A percentile compares a stretch with the other conserved stretches of the same genome.
Evolutionary conservation across 2,888 invertebrate species (phyloP).

Genomic region (Bibio marci): DNA sequence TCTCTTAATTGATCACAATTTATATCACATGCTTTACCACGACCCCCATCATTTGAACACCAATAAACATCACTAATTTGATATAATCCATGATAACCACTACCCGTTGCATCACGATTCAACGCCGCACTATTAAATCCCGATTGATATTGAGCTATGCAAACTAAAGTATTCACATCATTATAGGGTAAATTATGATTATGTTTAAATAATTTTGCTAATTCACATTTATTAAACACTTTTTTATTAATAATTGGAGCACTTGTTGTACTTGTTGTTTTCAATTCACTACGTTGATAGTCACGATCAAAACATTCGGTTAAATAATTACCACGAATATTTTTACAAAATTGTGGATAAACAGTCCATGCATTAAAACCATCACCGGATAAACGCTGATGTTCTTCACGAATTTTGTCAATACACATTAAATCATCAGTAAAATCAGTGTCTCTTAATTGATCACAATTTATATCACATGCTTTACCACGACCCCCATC

Average conservation of each 20-base stretch:
- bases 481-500: conserved; percentile 35
- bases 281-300: background rate
- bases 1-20: conserved; percentile 43
- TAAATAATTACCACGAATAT: conserved; percentile 17
- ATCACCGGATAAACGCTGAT: conserved; percentile 46
- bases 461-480: conserved; percentile 42
- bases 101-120: conserved; percentile 31
- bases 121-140: conserved; percentile 47
- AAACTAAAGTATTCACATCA: conserved; percentile 45
- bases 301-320: conserved; percentile 17
- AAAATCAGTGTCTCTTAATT: conserved; percentile 50
- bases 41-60: conserved; percentile 35
- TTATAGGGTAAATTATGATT: conserved; percentile 36
- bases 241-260: conserved; percentile 19
- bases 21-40: conserved; percentile 40
- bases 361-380: conserved; percentile 39
- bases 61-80: conserved; percentile 56
- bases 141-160: conserved; percentile 56
- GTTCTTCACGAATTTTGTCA: conserved; percentile 43
- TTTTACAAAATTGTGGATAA: conserved; percentile 20
- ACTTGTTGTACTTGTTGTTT: background rate
- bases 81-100: conserved; percentile 52
- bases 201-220: conserved; percentile 41
- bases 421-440: conserved; percentile 51
- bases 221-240: conserved; percentile 27